Evolutionary conservation across 1,140 invertebrate species (phyloP), one percentile per base, ranked within the genome.

Genomic region (Berghia stephanieae): DNA sequence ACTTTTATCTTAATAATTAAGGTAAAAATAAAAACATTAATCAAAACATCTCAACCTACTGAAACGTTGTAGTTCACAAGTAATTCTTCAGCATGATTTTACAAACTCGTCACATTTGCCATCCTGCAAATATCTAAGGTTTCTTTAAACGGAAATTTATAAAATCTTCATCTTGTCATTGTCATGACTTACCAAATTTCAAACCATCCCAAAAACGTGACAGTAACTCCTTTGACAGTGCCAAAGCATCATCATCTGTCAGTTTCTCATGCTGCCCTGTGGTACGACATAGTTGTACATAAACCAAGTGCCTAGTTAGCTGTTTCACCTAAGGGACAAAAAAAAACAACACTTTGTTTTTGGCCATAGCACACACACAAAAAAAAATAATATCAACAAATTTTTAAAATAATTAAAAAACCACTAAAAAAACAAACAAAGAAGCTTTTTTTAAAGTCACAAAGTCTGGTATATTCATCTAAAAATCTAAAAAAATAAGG

Each of bases 291-390:
- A 95, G 85, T 86, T 95, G 93, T 67, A 94, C 84, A 40, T 44
- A 75, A 2, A 75, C 73, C 57, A 75, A 92, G 82, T 95, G 94
- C 78, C 92, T 89, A 79, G 94, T 92, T 92, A 95, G 93, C 88
- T 94, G 92, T 79, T 93, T 91, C 3, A 86, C 79, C 89, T 91
- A 73, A 27, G 81, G 80, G 44, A 67, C 60, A 31, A 69, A 43
- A n/a, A 71, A 16, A 63, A 13, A 63, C 57, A 63, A 16, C n/a
- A n/a, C n/a, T n/a, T n/a, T n/a, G n/a, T n/a, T n/a, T n/a, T n/a
- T n/a, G n/a, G n/a, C n/a, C n/a, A n/a, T n/a, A n/a, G n/a, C n/a
- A n/a, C n/a, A n/a, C n/a, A n/a, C n/a, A n/a, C n/a, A n/a, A n/a
- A n/a, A n/a, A n/a, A n/a, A n/a, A n/a, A n/a, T n/a, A n/a, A n/a